Evolutionary conservation across 1,140 invertebrate genomes (phyloP).

Genomic region (Tetraneura akinire): DNA sequence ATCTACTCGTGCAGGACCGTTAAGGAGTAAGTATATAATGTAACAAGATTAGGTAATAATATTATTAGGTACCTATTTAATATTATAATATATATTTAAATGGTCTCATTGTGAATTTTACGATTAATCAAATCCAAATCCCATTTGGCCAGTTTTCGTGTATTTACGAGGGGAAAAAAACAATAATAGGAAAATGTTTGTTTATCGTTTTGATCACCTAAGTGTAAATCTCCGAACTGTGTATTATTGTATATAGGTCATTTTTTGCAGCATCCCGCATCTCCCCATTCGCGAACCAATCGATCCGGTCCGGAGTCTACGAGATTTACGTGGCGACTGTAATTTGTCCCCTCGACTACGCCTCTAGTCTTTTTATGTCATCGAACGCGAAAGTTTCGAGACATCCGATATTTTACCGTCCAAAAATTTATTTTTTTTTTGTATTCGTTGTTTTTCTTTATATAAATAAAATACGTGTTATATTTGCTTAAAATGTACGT

Average conservation of each 20-base stretch:
- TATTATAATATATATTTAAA: too few species aligned
- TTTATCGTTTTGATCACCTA: constrained; percentile 11
- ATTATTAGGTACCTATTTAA: too few species aligned
- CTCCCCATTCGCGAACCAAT: not conserved
- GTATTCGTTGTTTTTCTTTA: constrained; percentile 3
- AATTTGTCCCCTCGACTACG: constrained; percentile 37
- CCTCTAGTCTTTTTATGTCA: constrained; percentile 2
- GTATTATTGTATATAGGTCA: not conserved
- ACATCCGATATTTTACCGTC: constrained; percentile 39
- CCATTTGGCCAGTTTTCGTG: too few species aligned
- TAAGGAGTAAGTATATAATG: too few species aligned
- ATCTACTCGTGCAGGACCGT: too few species aligned
- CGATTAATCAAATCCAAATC: too few species aligned
- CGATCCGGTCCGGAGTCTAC: constrained; percentile 18
- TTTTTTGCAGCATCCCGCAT: not conserved
- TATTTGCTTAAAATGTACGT: constrained; percentile 14
- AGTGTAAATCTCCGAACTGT: constrained; percentile 14
- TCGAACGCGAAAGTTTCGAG: constrained; percentile 30
- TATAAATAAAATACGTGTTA: not conserved
- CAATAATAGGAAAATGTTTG: not conserved
- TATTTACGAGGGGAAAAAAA: too few species aligned
- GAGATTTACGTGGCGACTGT: not conserved
- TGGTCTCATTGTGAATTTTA: too few species aligned
- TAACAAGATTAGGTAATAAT: too few species aligned
- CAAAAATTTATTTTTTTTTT: constrained; percentile 32